Evolutionary conservation across 2,113 vertebrate species (phyloP), one percentile per base, ranked within the genome.

Genomic region (Sula dactylatra): DNA sequence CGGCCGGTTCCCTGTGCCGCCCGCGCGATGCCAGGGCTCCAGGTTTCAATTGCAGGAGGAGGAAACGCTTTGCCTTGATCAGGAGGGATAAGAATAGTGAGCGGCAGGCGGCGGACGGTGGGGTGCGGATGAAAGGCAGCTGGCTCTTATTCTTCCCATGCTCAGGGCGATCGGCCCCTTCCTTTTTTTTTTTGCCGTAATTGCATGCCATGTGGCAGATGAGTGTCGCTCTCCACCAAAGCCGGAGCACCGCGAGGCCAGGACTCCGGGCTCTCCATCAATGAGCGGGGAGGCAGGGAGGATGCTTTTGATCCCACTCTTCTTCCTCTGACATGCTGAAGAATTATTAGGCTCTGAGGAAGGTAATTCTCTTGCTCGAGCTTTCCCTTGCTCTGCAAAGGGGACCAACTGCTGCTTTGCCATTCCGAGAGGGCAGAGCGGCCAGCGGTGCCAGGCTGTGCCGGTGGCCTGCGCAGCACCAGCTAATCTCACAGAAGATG

Each of bases 61-160:
- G 92, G 77, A 76, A 96, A 52, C 5, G 40, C 56, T 66, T 69
- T 5, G 9, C 93, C 96, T 97, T 94, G 96, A 95, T 98, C 54
- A 78, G 78, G 87, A 97, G 66, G 66, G 92, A 71, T 54, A 95
- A 97, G 97, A 98, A 97, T 86, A 97, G 93, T 42, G 62, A 96
- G 89, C 81, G 93, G 91, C 95, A 94, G 91, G 93, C 88, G 40
- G 95, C 20, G 45, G 83, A 19, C 21, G 59, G 96, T 11, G 94
- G 96, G 93, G 91, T 78, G 90, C 3, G 40, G 95, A 97, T 97
- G 94, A 97, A 97, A 97, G 97, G 97, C 78, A 18, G 45, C 74
- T 15, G 83, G 66, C 58, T 97, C 97, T 94, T 55, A 77, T 87
- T 47, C 90, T 94, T 89, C 74, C 93, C 83, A 26, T 54, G 0